Base-by-base conservation (phyloP, 1,140 invertebrate species). In the Ephestia elutella region DNA sequence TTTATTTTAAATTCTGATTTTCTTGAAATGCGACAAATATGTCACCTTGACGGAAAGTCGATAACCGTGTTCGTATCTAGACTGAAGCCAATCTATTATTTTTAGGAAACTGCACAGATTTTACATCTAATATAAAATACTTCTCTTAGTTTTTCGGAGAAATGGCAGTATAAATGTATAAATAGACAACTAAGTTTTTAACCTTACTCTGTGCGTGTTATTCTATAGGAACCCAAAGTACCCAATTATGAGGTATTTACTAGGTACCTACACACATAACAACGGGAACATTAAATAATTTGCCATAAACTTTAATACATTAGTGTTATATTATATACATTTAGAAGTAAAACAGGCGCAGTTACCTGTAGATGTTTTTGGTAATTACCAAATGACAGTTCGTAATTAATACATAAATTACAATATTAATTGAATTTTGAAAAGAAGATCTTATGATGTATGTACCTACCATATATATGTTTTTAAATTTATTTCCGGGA, bases 81-180 rank as follows among this genome's bases (percentile, higher is more conserved):
- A 15, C 38, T n/a, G 13, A 44, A 44, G n/a, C 3, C 21, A 25
- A 5, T 35, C 3, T 10, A 11, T 35, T 35, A 35, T 5, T 35
- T 35, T 35, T 13, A 50, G 54, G 57, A 56, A 63, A 56, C 57
- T 51, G 55, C 57, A 57, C 58, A 44, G 11, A 25, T 53, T 53
- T 53, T 13, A 53, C 19, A 53, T 53, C 19, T 15, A 53, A n/a
- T n/a, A n/a, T n/a, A n/a, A n/a, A 25, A 21, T 25, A 25, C 21
- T 17, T 44, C 32, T 9, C 38, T 44, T 15, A 44, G 10, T 44
- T 5, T n/a, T 4, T 44, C 2, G 2, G 7, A 44, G n/a, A 44
- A 38, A 38, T 38, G 32, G 5, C 5, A 38, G 32, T 38, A n/a
- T n/a, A n/a, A n/a, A n/a, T n/a, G n/a, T n/a, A n/a, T n/a, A n/a